A percentile compares a stretch with the other conserved stretches of the same genome.
Conservation (phyloP, 2,113 vertebrate genomes). For the Acrocephalus kingi region DNA sequence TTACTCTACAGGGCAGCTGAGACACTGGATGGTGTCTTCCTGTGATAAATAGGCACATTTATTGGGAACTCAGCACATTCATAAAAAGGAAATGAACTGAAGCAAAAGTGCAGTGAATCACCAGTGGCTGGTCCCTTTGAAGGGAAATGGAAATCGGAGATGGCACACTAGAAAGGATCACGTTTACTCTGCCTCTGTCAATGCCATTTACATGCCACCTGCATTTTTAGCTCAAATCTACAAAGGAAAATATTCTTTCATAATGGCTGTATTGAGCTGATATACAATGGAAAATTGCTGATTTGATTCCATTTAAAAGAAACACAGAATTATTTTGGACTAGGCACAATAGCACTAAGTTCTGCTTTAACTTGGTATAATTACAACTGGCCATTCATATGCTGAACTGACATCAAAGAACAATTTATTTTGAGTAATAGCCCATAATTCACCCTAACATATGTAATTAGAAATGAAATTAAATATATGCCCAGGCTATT, state of each 20-base stretch:
- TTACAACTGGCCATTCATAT: neutral
- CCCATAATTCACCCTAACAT: neutral
- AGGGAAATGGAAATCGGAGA: neutral
- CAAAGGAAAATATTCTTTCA: neutral
- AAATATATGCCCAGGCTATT: neutral
- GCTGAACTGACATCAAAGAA: conserved; percentile 32
- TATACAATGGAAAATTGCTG: conserved; percentile 14
- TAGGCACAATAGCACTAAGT: neutral
- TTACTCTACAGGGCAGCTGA: neutral
- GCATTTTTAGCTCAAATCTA: neutral
- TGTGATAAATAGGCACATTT: neutral
- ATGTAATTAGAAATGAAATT: conserved; percentile 18
- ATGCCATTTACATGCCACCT: neutral
- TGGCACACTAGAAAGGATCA: neutral
- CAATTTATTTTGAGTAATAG: conserved; percentile 30
- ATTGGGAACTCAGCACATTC: neutral
- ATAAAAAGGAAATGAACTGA: neutral
- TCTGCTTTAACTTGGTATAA: neutral
- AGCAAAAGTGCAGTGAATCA: neutral
- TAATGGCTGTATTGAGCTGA: neutral
- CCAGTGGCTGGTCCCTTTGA: neutral
- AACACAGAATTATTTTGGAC: neutral
- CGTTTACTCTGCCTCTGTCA: neutral
- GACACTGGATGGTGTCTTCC: neutral
- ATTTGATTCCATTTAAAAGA: neutral